These are phyloP conservation scores for Acleris cristana DNA, from an alignment of 2,888 invertebrate genomes.

Conservation along the genomic window DNA sequence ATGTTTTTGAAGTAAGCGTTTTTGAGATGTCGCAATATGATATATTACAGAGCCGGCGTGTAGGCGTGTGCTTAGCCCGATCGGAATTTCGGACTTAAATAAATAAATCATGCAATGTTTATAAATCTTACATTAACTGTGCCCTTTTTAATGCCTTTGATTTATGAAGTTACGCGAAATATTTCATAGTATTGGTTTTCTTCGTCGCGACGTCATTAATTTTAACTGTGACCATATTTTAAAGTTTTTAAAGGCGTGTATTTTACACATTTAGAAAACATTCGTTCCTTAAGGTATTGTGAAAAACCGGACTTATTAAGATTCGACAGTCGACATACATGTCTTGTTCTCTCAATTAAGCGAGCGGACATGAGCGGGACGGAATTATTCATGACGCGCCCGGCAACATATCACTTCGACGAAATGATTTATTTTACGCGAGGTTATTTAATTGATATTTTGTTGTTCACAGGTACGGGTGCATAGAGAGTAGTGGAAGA, in stretches of 20 bases:
- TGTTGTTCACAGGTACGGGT: constrained; percentile 26
- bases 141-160: constrained; percentile 64
- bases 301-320: constrained; percentile 54
- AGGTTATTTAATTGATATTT: constrained; percentile 13
- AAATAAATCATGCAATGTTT: constrained; percentile 56
- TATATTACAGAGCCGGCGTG: constrained; percentile 73
- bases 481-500: neutral
- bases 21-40: constrained; percentile 83
- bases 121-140: constrained; percentile 66
- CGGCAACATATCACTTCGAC: constrained; percentile 59
- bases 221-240: constrained; percentile 8
- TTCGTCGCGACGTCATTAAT: constrained; percentile 19
- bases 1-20: constrained; percentile 83
- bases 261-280: constrained; percentile 16
- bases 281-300: constrained; percentile 37
- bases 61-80: constrained; percentile 80
- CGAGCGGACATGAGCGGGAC: constrained; percentile 63
- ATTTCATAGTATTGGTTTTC: constrained; percentile 15
- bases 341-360: constrained; percentile 77
- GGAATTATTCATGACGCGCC: constrained; percentile 76
- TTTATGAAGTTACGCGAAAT: constrained; percentile 46
- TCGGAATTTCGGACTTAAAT: constrained; percentile 78
- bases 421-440: constrained; percentile 53
- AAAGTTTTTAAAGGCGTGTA: constrained; percentile 8
- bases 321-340: constrained; percentile 64